Evolutionary conservation across 2,888 invertebrate genomes (phyloP).

Genomic region (Caenorhabditis wallacei): DNA sequence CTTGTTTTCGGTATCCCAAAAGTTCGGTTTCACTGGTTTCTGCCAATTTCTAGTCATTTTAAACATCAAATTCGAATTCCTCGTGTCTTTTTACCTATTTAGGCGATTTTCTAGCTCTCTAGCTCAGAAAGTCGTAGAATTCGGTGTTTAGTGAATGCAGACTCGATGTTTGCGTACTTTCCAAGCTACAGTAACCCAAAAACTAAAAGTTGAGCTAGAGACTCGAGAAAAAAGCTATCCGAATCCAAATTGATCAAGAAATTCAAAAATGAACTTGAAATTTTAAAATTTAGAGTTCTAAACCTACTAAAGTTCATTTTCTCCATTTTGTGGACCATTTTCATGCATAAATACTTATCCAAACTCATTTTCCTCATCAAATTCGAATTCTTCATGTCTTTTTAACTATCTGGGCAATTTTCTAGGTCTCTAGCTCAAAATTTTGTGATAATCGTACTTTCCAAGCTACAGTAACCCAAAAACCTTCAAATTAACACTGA

Average conservation of each 20-base stretch:
- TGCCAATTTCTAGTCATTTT: no score
- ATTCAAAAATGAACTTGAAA: not conserved
- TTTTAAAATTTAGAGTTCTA: no score
- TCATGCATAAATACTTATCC: no score
- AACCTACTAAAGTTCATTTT: no score
- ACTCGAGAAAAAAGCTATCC: not conserved
- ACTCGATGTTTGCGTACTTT: not conserved
- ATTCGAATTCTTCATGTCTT: not conserved
- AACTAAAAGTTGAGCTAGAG: slow-evolving; percentile 6
- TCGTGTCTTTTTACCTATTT: not conserved
- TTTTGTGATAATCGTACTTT: not conserved
- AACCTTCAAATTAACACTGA: no score
- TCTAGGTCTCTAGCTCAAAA: not conserved
- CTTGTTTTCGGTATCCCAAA: no score
- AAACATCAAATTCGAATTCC: not conserved
- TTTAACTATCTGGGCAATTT: not conserved
- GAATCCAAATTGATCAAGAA: not conserved
- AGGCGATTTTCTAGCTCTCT: not conserved
- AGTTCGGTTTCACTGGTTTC: no score
- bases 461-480: not conserved
- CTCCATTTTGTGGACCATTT: no score
- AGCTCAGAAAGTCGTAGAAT: not conserved
- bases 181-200: not conserved
- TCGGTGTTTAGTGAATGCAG: not conserved
- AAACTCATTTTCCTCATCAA: no score